These are phyloP conservation scores for Monochamus alternatus DNA, from an alignment of 2,888 invertebrate genomes.

Conservation along the genomic window DNA sequence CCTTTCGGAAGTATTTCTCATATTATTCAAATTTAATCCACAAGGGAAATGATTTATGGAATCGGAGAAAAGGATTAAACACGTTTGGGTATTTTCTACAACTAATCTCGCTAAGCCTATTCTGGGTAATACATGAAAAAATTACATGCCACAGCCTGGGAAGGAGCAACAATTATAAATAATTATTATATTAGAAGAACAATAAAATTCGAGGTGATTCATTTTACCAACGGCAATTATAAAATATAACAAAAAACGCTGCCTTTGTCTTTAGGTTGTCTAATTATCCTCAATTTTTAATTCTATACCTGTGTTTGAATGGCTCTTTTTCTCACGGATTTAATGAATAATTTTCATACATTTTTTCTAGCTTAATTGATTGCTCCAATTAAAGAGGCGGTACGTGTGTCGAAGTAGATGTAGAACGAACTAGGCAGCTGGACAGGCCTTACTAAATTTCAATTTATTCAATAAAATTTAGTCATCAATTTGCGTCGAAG, in stretches of 20 bases:
- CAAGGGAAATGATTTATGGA: too few relatives aligned
- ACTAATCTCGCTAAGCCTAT: constrained; percentile 7
- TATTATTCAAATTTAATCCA: too few relatives aligned
- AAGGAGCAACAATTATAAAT: constrained; percentile 46
- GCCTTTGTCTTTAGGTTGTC: constrained; percentile 27
- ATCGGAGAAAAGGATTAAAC: neutral
- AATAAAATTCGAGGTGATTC: constrained; percentile 42
- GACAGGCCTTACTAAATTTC: too few relatives aligned
- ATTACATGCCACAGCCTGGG: constrained; percentile 42
- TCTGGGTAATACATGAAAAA: constrained; percentile 41
- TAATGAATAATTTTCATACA: constrained; percentile 27
- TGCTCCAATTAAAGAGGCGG: constrained; percentile 16
- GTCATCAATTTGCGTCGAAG: too few relatives aligned
- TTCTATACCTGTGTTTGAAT: constrained; percentile 9
- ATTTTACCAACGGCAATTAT: constrained; percentile 38
- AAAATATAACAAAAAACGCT: constrained; percentile 33
- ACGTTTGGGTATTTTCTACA: neutral
- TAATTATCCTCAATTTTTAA: constrained; percentile 30
- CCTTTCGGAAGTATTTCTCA: too few relatives aligned
- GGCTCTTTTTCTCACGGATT: constrained; percentile 26
- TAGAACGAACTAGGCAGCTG: neutral
- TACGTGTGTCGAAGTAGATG: neutral
- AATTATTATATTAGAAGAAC: constrained; percentile 43
- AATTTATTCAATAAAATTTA: too few relatives aligned
- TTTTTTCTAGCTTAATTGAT: constrained; percentile 19